These are phyloP conservation scores for Hemaris fuciformis DNA, from an alignment of 2,888 invertebrate species.

Conservation along the genomic window DNA sequence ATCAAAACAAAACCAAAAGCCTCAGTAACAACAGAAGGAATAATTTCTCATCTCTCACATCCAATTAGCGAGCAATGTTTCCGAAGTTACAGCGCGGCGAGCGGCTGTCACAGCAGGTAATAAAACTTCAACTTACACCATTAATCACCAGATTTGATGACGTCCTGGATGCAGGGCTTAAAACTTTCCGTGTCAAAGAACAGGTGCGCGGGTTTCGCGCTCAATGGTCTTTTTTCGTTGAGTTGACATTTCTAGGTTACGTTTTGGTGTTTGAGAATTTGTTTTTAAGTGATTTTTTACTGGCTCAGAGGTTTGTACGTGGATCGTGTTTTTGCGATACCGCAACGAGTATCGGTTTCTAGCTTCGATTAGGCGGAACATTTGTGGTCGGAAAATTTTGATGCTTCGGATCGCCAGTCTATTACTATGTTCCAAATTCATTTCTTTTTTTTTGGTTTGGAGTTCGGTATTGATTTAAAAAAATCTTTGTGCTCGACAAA, in stretches of 20 bases:
- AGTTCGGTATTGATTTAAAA: too few relatives aligned
- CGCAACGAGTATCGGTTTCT: too few relatives aligned
- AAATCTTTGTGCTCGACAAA: too few relatives aligned
- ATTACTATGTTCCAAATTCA: too few relatives aligned
- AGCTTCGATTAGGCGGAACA: too few relatives aligned
- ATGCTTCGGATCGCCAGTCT: too few relatives aligned
- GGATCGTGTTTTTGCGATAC: not conserved
- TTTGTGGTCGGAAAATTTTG: too few relatives aligned
- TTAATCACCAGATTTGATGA: conserved; percentile 20
- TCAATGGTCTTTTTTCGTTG: not conserved
- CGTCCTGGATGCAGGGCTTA: conserved; percentile 5
- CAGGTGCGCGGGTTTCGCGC: not conserved
- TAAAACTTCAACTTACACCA: conserved; percentile 16
- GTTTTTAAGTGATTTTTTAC: not conserved
- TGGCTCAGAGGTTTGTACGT: too few relatives aligned
- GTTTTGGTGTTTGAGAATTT: not conserved
- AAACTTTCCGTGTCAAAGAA: conserved; percentile 7
- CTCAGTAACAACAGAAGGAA: conserved; percentile 3
- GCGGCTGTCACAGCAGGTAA: conserved; percentile 14
- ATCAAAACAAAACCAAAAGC: not conserved
- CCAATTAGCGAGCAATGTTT: conserved; percentile 22
- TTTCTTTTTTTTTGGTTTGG: too few relatives aligned
- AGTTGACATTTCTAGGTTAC: not conserved
- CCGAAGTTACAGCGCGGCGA: conserved; percentile 13
- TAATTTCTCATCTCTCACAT: conserved; percentile 25